Conservation (phyloP, 1,140 invertebrate genomes). For the Listronotus oregonensis region DNA sequence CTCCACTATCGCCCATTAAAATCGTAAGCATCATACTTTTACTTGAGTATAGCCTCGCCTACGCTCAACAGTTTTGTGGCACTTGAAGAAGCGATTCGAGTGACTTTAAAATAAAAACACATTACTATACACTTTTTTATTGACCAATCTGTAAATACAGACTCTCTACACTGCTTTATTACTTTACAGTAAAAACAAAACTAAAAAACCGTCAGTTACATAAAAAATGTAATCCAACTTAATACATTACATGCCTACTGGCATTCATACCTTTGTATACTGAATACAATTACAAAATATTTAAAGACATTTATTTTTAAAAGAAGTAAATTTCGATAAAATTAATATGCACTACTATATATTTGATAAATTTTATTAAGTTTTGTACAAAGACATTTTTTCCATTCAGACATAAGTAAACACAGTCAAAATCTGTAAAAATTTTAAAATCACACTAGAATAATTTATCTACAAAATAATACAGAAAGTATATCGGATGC, state of each 20-base stretch:
- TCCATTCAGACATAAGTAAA: constrained; percentile 7
- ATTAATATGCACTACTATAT: background rate
- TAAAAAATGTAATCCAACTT: constrained; percentile 2
- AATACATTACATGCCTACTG: background rate
- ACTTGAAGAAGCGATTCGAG: too few species aligned
- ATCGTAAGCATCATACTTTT: too few species aligned
- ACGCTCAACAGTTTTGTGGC: too few species aligned
- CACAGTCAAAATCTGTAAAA: constrained; percentile 5
- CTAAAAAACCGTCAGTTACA: constrained; percentile 3
- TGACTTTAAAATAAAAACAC: constrained; percentile 1
- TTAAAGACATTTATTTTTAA: constrained; percentile 5
- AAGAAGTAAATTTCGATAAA: background rate
- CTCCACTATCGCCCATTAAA: too few species aligned
- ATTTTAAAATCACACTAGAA: constrained; percentile 3
- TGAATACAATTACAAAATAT: constrained; percentile 3
- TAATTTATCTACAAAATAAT: constrained; percentile 11
- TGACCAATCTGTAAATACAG: constrained; percentile 33
- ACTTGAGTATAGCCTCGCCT: too few species aligned
- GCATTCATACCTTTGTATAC: background rate
- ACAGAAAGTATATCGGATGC: background rate
- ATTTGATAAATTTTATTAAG: constrained; percentile 3
- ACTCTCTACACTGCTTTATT: constrained; percentile 22
- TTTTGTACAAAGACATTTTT: constrained; percentile 20
- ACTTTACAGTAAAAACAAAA: constrained; percentile 29
- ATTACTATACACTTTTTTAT: constrained; percentile 12